These are phyloP conservation scores for Trissonchulus latispiculum DNA, from an alignment of 2,888 invertebrate species.

Conservation along the genomic window DNA sequence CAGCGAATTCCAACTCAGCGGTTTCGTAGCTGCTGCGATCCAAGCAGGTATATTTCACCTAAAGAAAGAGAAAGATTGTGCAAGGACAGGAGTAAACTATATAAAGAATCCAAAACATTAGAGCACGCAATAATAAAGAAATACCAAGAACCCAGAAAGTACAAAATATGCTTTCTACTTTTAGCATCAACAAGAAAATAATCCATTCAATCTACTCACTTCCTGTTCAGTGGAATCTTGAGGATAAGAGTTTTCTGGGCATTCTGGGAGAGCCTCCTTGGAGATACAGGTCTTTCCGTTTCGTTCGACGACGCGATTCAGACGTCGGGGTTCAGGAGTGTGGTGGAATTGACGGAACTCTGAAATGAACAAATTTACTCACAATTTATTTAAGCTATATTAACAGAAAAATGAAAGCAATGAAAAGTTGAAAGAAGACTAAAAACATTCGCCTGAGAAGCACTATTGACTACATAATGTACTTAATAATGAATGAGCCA, in stretches of 20 bases:
- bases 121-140: no score
- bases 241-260: conserved; percentile 9
- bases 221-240: conserved; percentile 6
- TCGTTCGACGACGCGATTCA: conserved; percentile 19
- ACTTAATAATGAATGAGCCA: no score
- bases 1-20: neutral
- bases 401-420: neutral
- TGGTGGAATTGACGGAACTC: neutral
- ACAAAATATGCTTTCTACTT: no score
- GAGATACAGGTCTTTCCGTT: conserved; percentile 24
- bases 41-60: conserved; percentile 7
- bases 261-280: conserved; percentile 19
- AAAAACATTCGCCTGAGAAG: neutral
- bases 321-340: neutral
- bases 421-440: neutral
- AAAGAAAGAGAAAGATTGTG: no score
- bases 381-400: neutral
- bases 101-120: no score
- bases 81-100: no score
- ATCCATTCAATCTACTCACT: no score
- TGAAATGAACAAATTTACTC: neutral
- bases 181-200: no score
- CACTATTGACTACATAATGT: neutral
- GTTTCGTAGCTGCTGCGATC: neutral
- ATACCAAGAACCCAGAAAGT: no score